phyloP scores from a whole-genome alignment of 2,888 invertebrate species.

The Blomia tropicalis region DNA sequence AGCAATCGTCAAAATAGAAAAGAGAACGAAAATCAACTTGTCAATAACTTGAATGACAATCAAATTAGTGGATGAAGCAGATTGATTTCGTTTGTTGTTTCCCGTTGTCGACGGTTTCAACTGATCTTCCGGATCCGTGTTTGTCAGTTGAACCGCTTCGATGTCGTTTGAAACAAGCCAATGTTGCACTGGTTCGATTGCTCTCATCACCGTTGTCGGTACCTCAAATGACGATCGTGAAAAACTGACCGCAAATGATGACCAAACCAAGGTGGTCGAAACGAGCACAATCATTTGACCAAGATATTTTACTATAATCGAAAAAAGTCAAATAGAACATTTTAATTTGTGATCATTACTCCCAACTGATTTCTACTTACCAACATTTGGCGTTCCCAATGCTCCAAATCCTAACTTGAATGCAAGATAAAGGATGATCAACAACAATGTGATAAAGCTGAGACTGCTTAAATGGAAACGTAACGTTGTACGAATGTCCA shows the following conservation, averaged over 20 bases:
- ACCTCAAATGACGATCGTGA: conserved; percentile 5
- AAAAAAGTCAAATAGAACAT: background rate
- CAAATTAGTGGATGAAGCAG: background rate
- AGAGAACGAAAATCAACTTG: background rate
- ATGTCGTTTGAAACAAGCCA: background rate
- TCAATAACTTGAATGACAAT: conserved; percentile 6
- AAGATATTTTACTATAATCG: background rate
- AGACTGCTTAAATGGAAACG: conserved; percentile 11
- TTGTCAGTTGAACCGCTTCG: conserved; percentile 1
- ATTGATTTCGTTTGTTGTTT: background rate
- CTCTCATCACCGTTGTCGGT: background rate
- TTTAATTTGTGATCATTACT: background rate
- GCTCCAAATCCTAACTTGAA: conserved; percentile 16
- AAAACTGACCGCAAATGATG: conserved; percentile 3
- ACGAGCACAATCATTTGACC: conserved; percentile 5
- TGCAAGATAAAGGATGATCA: conserved; percentile 17
- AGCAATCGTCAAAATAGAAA: background rate
- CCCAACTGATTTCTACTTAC: conserved; percentile 9
- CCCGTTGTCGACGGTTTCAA: background rate
- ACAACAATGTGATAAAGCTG: conserved; percentile 12
- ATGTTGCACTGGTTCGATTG: conserved; percentile 13
- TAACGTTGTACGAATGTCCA: conserved; percentile 3
- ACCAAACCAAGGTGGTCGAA: background rate
- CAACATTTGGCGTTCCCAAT: conserved; percentile 9
- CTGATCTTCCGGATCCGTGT: background rate